phyloP scores from a whole-genome alignment of 2,113 vertebrate species.

The Leucoraja erinaceus region DNA sequence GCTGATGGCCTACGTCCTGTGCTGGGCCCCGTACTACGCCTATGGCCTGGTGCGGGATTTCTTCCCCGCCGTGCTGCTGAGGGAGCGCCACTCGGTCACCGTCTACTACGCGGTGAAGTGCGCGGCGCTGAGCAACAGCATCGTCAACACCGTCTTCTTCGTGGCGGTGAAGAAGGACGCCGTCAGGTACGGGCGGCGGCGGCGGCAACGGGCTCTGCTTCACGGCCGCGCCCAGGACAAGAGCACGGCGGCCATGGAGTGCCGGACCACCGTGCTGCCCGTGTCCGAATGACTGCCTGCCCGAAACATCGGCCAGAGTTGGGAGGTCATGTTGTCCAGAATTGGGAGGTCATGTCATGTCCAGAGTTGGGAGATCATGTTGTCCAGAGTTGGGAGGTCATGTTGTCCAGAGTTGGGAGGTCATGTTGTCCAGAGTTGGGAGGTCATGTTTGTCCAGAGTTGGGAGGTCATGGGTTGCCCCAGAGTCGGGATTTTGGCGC shows the following conservation, averaged over 20 bases:
- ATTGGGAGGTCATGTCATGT: too few species aligned
- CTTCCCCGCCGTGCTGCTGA: conserved; percentile 39
- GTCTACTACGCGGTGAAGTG: conserved; percentile 42
- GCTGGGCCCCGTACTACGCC: conserved; percentile 42
- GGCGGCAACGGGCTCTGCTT: background rate
- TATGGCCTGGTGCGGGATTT: conserved; percentile 41
- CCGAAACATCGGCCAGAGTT: too few species aligned
- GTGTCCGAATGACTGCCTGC: background rate
- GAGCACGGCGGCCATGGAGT: background rate
- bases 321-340: too few species aligned
- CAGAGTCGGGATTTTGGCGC: too few species aligned
- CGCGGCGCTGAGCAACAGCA: conserved; percentile 41
- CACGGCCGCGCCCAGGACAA: conserved; percentile 7
- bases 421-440: too few species aligned
- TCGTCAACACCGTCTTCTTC: conserved; percentile 41
- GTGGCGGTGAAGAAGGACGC: conserved; percentile 34
- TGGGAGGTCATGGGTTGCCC: too few species aligned
- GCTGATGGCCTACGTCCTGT: conserved; percentile 40
- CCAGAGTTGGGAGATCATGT: background rate
- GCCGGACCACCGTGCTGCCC: conserved; percentile 21
- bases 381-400: too few species aligned
- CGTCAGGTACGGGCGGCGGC: background rate
- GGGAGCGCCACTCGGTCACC: conserved; percentile 35
- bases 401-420: too few species aligned
- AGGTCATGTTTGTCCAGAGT: too few species aligned